These are phyloP conservation scores for Scatophagus argus DNA, from an alignment of 2,113 vertebrate genomes.

Conservation along the genomic window DNA sequence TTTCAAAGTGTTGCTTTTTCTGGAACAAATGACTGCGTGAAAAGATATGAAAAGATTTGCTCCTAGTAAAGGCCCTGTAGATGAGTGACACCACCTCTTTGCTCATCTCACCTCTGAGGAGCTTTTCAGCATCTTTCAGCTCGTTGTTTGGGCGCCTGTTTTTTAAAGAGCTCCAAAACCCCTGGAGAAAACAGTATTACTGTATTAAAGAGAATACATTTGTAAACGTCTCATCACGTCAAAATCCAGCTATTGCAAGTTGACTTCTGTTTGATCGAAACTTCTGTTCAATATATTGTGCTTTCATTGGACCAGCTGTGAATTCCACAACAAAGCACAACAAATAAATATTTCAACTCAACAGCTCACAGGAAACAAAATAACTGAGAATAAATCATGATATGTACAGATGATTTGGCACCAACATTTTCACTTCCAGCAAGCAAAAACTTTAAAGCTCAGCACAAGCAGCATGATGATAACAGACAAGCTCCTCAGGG, in stretches of 20 bases:
- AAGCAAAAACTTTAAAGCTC: conserved; percentile 35
- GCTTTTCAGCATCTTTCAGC: too few species aligned
- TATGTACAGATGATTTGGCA: conserved; percentile 22
- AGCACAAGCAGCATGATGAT: conserved; percentile 25
- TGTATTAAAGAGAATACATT: too few species aligned
- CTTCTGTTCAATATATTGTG: background rate
- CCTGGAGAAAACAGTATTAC: background rate
- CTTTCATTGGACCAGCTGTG: background rate
- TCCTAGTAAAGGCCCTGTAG: too few species aligned
- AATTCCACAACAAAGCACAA: conserved; percentile 1
- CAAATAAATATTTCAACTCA: conserved; percentile 51
- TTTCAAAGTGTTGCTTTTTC: too few species aligned
- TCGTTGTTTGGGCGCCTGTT: too few species aligned
- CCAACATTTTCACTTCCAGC: conserved; percentile 23
- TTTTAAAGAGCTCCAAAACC: too few species aligned
- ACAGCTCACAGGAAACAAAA: conserved; percentile 29
- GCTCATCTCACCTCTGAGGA: too few species aligned
- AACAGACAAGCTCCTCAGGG: conserved; percentile 15
- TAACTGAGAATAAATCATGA: background rate
- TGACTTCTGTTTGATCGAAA: conserved; percentile 32
- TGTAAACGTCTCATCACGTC: background rate
- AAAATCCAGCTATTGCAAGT: background rate
- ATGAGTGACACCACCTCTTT: too few species aligned
- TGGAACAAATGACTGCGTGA: too few species aligned
- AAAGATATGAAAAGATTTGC: too few species aligned